Base-by-base conservation (phyloP, 2,888 invertebrate species). In the Hypercompe scribonia region DNA sequence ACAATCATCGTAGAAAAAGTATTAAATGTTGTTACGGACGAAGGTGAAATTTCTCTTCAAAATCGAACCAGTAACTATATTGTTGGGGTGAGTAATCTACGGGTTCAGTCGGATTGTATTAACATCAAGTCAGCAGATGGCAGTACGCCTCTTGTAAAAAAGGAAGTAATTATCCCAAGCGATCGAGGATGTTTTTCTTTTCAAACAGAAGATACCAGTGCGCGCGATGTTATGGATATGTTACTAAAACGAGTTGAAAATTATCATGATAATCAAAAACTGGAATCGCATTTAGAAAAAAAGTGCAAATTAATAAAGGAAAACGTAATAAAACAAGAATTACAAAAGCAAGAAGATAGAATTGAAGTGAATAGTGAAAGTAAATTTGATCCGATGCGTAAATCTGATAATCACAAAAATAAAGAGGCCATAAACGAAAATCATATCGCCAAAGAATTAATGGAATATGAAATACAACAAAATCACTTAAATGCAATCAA, bases 391-490 rank as follows among this genome's bases (percentile, higher is more conserved):
- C 65, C 42, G 31, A 69, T 81, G 64, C 74, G 74, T 74, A 67
- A 68, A 70, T 74, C 66, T 28, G 82, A 80, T 58, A 76, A 71
- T 65, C 66, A 77, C 61, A 86, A 84, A 76, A 87, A 82, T 75
- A 90, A 89, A 66, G 84, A 88, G 39, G 80, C 81, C 61, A n/a
- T 63, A 42, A 83, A 85, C 36, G 87, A 85, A 73, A 91, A 88
- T 72, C 84, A 89, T 70, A 87, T 89, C 71, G 88, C 88, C 76
- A 91, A 93, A 84, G 93, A 93, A 80, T 82, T 89, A 70, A 79
- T 87, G 46, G 89, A 91, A 73, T 85, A 87, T 81, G 91, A 92
- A 79, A 75, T 86, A 39, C 88, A 88, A 74, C 84, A 88, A 36
- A 90, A 89, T 84, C 89, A 91, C 77, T 86, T 92, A 31, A 89